These are phyloP conservation scores for Pyrocoelia pectoralis DNA, from an alignment of 2,888 invertebrate genomes.

Conservation along the genomic window DNA sequence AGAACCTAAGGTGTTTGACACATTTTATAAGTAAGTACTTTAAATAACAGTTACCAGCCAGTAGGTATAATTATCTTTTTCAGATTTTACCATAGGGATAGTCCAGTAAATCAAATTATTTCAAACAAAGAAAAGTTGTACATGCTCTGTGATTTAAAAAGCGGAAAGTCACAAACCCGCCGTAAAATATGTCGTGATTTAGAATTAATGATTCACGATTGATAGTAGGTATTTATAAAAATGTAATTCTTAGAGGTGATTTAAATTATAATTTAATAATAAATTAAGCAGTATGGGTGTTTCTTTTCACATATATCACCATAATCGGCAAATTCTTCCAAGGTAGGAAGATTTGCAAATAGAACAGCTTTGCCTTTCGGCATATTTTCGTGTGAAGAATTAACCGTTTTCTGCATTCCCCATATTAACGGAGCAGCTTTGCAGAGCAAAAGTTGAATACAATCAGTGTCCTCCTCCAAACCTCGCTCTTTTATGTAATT, in stretches of 20 bases:
- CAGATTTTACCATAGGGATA: slow-evolving; percentile 89
- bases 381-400: slow-evolving; percentile 51
- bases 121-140: slow-evolving; percentile 81
- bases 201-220: slow-evolving; percentile 61
- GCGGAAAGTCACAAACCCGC: slow-evolving; percentile 84
- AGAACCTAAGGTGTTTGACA: slow-evolving; percentile 83
- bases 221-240: slow-evolving; percentile 1
- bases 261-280: slow-evolving; percentile 31
- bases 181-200: slow-evolving; percentile 81
- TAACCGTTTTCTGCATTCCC: slow-evolving; percentile 77
- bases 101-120: slow-evolving; percentile 79
- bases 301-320: slow-evolving; percentile 70
- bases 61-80: slow-evolving; percentile 13
- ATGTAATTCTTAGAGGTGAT: background rate
- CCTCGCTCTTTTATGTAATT: slow-evolving; percentile 65
- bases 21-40: slow-evolving; percentile 80
- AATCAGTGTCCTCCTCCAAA: slow-evolving; percentile 69
- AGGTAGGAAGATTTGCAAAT: slow-evolving; percentile 70
- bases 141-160: slow-evolving; percentile 84
- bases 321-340: slow-evolving; percentile 67
- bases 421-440: slow-evolving; percentile 79
- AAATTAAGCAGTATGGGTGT: slow-evolving; percentile 58
- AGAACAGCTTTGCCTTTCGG: slow-evolving; percentile 52
- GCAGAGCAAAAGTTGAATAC: slow-evolving; percentile 76
- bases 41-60: too few relatives aligned